Conservation (phyloP, 2,113 vertebrate species). For the Arenaria interpres region DNA sequence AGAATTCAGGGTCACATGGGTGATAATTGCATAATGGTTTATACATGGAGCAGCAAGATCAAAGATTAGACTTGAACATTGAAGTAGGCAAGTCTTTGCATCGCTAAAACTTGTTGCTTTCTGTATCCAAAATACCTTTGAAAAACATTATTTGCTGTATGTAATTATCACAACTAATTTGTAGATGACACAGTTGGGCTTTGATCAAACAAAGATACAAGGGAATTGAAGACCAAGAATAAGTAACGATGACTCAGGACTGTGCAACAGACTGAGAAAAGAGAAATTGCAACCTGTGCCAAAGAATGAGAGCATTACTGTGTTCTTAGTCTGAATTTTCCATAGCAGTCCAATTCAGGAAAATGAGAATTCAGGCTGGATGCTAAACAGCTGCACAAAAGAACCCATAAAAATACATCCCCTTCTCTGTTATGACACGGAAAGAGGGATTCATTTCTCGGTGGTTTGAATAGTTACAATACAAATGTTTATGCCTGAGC, state of each 20-base stretch:
- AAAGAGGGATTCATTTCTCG: background rate
- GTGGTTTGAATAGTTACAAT: background rate
- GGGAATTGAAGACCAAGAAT: background rate
- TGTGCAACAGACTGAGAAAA: background rate
- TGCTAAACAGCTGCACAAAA: background rate
- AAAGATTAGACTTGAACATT: background rate
- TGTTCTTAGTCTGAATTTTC: background rate
- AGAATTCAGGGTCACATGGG: background rate
- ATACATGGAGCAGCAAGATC: background rate
- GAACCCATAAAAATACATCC: background rate
- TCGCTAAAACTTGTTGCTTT: background rate
- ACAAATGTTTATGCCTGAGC: background rate
- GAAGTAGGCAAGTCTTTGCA: background rate
- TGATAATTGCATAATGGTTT: background rate
- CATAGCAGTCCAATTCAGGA: background rate
- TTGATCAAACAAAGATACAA: conserved; percentile 11
- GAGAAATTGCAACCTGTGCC: background rate
- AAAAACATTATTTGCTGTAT: background rate
- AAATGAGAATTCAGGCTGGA: background rate
- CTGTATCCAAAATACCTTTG: conserved; percentile 3
- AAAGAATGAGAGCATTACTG: background rate
- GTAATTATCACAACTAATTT: background rate
- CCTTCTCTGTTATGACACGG: background rate
- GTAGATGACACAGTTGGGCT: background rate
- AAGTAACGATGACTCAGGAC: background rate